These are phyloP conservation scores for Limnephilus lunatus DNA, from an alignment of 2,888 invertebrate species.

Conservation along the genomic window DNA sequence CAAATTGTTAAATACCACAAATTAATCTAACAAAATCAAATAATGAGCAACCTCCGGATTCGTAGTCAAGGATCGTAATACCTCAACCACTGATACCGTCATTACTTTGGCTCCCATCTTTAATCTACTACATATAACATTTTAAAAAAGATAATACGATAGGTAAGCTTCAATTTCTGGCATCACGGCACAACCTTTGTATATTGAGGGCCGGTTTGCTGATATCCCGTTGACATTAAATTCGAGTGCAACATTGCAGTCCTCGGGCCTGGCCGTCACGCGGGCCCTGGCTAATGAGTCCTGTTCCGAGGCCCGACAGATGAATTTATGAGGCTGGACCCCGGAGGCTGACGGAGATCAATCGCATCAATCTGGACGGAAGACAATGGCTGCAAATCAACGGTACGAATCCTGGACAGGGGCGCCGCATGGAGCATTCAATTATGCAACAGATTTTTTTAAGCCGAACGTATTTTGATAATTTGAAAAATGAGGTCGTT, in stretches of 20 bases:
- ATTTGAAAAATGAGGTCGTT: too few relatives aligned
- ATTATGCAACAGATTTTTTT: too few relatives aligned
- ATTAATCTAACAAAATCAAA: too few relatives aligned
- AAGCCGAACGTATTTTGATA: too few relatives aligned
- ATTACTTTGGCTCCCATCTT: too few relatives aligned
- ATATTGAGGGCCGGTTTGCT: too few relatives aligned
- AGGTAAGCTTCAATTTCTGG: background rate
- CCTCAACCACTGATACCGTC: too few relatives aligned
- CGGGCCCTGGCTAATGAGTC: constrained; percentile 5
- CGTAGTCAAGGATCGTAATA: too few relatives aligned
- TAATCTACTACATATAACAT: background rate
- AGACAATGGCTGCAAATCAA: constrained; percentile 41
- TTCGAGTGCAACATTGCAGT: background rate
- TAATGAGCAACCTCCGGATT: too few relatives aligned
- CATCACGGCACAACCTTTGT: background rate
- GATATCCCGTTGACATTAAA: background rate
- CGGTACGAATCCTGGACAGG: constrained; percentile 14
- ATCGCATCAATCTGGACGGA: constrained; percentile 41
- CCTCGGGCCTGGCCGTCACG: background rate
- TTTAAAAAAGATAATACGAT: too few relatives aligned
- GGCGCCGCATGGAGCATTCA: background rate
- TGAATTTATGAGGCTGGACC: constrained; percentile 34
- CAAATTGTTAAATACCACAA: too few relatives aligned
- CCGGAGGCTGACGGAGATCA: constrained; percentile 33
- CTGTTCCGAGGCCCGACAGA: constrained; percentile 22